phyloP scores from a whole-genome alignment of 2,113 vertebrate genomes.

The Vanacampus margaritifer region DNA sequence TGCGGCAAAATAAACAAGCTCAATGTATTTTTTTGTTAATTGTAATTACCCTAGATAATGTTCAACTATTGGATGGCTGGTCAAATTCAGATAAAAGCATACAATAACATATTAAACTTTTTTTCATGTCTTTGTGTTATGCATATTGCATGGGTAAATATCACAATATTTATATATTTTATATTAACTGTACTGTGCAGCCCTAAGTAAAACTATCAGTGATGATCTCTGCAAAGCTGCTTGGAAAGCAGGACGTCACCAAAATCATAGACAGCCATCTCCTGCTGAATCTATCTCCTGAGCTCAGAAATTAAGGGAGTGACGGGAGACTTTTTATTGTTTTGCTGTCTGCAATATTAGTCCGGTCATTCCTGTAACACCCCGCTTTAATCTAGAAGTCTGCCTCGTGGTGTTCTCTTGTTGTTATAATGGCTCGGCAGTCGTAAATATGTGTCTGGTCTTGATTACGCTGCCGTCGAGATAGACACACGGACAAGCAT shows the following conservation, averaged over 20 bases:
- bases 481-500: slow-evolving; percentile 41
- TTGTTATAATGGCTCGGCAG: slow-evolving; percentile 31
- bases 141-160: too few relatives aligned
- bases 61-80: too few relatives aligned
- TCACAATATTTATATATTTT: too few relatives aligned
- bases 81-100: too few relatives aligned
- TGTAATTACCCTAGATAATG: too few relatives aligned
- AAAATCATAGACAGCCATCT: neutral
- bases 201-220: neutral
- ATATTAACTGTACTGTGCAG: too few relatives aligned
- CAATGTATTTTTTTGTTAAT: too few relatives aligned
- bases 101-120: too few relatives aligned
- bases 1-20: too few relatives aligned
- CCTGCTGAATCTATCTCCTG: slow-evolving; percentile 30
- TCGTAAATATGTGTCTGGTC: slow-evolving; percentile 50
- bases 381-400: slow-evolving; percentile 29
- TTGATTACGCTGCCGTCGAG: slow-evolving; percentile 42
- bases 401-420: slow-evolving; percentile 39
- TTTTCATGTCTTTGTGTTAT: too few relatives aligned
- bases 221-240: neutral
- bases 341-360: slow-evolving; percentile 17
- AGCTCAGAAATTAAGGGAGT: slow-evolving; percentile 1
- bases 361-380: slow-evolving; percentile 31
- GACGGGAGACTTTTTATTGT: slow-evolving; percentile 25
- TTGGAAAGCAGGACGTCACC: neutral